Evolutionary conservation across 2,888 invertebrate species (phyloP), one percentile per base, ranked within the genome.

Genomic region (Dynastes hyllus): DNA sequence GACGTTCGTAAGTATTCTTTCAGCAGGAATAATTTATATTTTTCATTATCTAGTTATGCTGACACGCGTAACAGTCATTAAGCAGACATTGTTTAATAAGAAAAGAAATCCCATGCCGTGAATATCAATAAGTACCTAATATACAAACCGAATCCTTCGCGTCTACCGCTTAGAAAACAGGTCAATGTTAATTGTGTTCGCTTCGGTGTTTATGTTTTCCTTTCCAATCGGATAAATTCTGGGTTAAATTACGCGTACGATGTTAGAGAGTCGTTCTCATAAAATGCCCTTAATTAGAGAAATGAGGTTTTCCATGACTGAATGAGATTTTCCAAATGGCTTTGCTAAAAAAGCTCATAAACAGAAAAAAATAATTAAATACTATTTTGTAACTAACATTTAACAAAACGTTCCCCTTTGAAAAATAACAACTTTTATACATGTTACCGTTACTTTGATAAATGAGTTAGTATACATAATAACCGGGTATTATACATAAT

Each of bases 21-120:
- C 22, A 69, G 73, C 16, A 58, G 55, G 16, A 58, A 58, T 58
- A 58, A 40, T 40, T 70, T 27, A 53, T 58, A 73, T 29, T 51
- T 55, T 55, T 37, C 58, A 27, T 61, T 58, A 73, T 73, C 58
- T 37, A 73, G 58, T 58, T 58, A 58, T 58, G 58, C 16, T 40
- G 58, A 73, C 37, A 22, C 22, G 45, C 45, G 45, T 45, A 45
- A 2, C 45, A 37, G 73, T 73, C 58, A 73, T 73, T 58, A 73
- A 61, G 58, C 40, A 45, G 73, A 73, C 73, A 73, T 73, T 73
- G 73, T 73, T 58, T 58, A 58, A 73, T 58, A 73, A 73, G 73
- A 73, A 70, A 73, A 40, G 37, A 58, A 73, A 71, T 37, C 5
- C 9, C 51, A 27, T 61, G 58, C 58, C 22, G n/a, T 61, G 73